Evolutionary conservation across 2,113 vertebrate genomes (phyloP), one percentile per base, ranked within the genome.

Genomic region (Tretioscincus oriximinensis): DNA sequence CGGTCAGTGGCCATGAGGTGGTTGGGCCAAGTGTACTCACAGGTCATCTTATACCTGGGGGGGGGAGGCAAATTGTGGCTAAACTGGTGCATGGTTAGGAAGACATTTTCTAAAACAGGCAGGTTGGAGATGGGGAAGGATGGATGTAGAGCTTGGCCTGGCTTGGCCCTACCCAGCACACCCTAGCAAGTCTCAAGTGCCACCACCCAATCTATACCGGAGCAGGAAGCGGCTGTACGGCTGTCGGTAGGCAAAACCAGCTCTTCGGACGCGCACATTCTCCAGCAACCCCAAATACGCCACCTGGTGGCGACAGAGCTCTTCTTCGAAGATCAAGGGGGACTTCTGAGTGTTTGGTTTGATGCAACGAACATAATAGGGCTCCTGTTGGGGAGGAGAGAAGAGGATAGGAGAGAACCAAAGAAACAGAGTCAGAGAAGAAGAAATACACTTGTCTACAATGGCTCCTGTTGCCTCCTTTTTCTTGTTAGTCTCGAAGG

Each of bases 11-110:
- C 82, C 97, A 99, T 97, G 86, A 98, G 92, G 93, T 99, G 98
- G 88, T 99, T 97, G 9, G 98, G 98, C 98, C 98, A 99, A 0
- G 98, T 99, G 94, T 98, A 99, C 90, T 98, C 97, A 1, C 97
- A 98, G 1, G 98, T 99, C 98, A 99, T 99, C 89, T 99, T 99
- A 81, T 99, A 99, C 84, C 98, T 98, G 80, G 29, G 80, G 29
- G 61, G 70, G 16, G 18, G 16, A 2, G 12, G 9, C 0, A 18
- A 0, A 5, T 7, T 2, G 20, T 60, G 18, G 2, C 8, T 21
- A 41, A 21, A 29, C 29, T 63, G 29, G 6, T 29, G 24, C 68
- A 10, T 3, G 2, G 45, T 45, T 3, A n/a, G n/a, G n/a, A 54
- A 58, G 14, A 18, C 14, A 16, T 58, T 58, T 18, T 18, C 54